Evolutionary conservation across 1,140 invertebrate species (phyloP), one percentile per base, ranked within the genome.

Genomic region (Hydropsyche tenuis): DNA sequence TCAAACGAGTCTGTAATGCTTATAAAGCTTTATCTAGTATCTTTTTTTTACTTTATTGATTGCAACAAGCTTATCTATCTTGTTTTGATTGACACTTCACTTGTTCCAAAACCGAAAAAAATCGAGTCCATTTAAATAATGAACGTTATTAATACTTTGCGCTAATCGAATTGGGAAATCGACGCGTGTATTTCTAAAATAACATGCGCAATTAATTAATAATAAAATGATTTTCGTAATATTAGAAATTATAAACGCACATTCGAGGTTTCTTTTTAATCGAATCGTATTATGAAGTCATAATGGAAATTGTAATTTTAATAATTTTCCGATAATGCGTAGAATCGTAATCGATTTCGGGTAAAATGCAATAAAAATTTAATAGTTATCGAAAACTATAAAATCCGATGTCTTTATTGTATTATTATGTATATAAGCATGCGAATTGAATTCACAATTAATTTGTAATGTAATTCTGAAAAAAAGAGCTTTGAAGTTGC

Each of bases 401-500:
- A 60, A 60, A 60, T 60, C 22, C 22, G 12, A 60, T 27, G 20
- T 20, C 18, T 60, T 60, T 60, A 60, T 60, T 60, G 56, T 60
- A 60, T 22, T 60, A 60, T 60, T 60, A 60, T 60, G 56, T 27
- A 60, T 25, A 60, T 25, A 20, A 60, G 56, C 56, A 14, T 60
- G 23, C 56, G 23, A 60, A 60, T 60, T 60, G 23, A 25, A 60
- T 60, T 25, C 22, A 7, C 56, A 25, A 60, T 60, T 60, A 60
- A 14, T 60, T 12, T 9, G 18, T 60, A 25, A 60, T 60, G 56
- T 1, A 23, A 53, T 12, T 60, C 11, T 23, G 22, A 60, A 60
- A 37, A n/a, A 60, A 60, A 60, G 23, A 60, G 56, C 56, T 60
- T 60, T 60, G 56, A 60, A 60, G 56, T 60, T 60, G 56, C 56